Evolutionary conservation across 2,888 invertebrate genomes (phyloP).

Genomic region (Chrysomela aeneicollis): DNA sequence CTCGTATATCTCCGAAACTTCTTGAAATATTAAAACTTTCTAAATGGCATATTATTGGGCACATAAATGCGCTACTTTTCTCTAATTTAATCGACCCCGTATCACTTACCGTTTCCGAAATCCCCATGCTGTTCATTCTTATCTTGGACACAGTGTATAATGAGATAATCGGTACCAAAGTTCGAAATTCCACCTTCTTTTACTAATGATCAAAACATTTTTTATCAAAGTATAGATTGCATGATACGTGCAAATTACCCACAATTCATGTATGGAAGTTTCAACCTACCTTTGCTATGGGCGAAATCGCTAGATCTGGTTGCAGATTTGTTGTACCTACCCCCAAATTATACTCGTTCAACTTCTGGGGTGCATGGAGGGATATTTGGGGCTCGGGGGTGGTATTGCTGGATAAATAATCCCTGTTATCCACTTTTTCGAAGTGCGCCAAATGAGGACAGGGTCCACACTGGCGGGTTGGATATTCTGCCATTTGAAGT

Average conservation of each 20-base stretch:
- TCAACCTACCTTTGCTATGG: constrained; percentile 21
- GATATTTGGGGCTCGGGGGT: constrained; percentile 24
- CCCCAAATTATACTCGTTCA: constrained; percentile 47
- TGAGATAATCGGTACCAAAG: too few relatives aligned
- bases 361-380: constrained; percentile 43
- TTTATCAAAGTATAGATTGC: too few relatives aligned
- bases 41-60: too few relatives aligned
- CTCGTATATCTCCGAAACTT: too few relatives aligned
- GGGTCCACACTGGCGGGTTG: constrained; percentile 49
- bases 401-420: constrained; percentile 19
- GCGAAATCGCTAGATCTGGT: constrained; percentile 48
- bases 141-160: too few relatives aligned
- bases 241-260: too few relatives aligned
- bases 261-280: constrained; percentile 2
- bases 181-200: background rate
- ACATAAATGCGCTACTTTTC: too few relatives aligned
- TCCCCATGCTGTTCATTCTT: too few relatives aligned
- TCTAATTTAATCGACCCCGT: too few relatives aligned
- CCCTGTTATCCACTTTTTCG: constrained; percentile 29
- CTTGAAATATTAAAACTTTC: too few relatives aligned
- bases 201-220: too few relatives aligned
- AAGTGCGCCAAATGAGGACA: constrained; percentile 52
- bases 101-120: too few relatives aligned
- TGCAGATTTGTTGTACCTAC: constrained; percentile 43
- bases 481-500: constrained; percentile 53